Conservation (phyloP, 2,797 vertebrate genomes). For the Scolopax bukidnonensis region DNA sequence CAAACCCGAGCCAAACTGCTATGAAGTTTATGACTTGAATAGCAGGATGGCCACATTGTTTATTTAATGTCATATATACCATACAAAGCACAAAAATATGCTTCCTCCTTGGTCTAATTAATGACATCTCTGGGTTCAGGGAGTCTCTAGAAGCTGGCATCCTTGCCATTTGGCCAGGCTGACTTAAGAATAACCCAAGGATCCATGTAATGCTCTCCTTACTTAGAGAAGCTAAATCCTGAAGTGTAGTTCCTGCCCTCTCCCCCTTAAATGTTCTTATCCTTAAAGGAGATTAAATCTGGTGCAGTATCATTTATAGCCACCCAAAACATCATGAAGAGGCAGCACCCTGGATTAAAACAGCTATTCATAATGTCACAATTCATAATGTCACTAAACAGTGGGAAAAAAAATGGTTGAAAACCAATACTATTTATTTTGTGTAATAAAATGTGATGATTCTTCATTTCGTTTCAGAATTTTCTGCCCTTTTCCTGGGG, state of each 20-base stretch:
- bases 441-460: not conserved
- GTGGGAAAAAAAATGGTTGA: not conserved
- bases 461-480: not conserved
- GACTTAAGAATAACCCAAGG: not conserved
- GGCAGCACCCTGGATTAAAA: not conserved
- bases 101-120: not conserved
- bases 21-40: not conserved
- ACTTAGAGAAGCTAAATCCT: not conserved
- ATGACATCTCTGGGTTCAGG: not conserved
- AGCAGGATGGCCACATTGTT: not conserved
- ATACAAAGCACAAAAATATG: not conserved
- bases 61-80: not conserved
- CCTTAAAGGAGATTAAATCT: not conserved
- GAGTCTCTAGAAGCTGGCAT: not conserved
- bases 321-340: not conserved
- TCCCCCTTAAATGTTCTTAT: not conserved
- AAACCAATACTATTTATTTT: not conserved
- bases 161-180: not conserved
- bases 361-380: not conserved
- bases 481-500: not conserved
- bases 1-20: not conserved
- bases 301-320: not conserved
- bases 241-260: not conserved
- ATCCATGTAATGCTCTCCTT: not conserved
- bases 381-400: too few species aligned